phyloP scores from a whole-genome alignment of 2,797 vertebrate genomes.

The Alosa sapidissima region DNA sequence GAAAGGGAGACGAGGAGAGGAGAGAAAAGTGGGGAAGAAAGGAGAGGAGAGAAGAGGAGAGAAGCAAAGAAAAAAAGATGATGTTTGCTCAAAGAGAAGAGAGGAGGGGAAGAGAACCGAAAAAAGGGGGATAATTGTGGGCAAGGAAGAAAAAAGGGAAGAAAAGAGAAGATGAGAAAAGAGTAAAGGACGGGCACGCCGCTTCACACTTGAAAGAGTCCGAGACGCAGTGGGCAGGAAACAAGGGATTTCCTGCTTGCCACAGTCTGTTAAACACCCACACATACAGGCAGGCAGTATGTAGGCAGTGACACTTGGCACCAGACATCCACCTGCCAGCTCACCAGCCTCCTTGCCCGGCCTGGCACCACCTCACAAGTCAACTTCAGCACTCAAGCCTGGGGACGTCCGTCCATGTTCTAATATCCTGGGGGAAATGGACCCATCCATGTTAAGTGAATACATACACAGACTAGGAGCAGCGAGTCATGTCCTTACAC shows the following conservation, averaged over 20 bases:
- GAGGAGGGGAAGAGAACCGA: neutral
- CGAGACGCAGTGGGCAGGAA: conserved; percentile 27
- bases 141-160: neutral
- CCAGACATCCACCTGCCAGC: neutral
- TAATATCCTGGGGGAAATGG: too few species aligned
- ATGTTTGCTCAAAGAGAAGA: neutral
- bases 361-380: too few species aligned
- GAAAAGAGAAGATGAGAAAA: conserved; percentile 60
- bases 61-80: too few species aligned
- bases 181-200: conserved; percentile 61
- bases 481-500: too few species aligned
- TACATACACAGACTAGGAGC: too few species aligned
- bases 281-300: neutral
- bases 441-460: too few species aligned
- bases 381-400: too few species aligned
- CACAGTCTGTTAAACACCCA: conserved; percentile 31
- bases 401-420: too few species aligned
- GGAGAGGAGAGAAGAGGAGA: conserved; percentile 39
- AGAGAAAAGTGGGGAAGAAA: too few species aligned
- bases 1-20: too few species aligned
- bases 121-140: too few species aligned
- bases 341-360: neutral
- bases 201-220: conserved; percentile 60
- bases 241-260: conserved; percentile 54
- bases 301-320: neutral